Base-by-base conservation (phyloP, 2,888 invertebrate genomes). In the Fragum sueziense region DNA sequence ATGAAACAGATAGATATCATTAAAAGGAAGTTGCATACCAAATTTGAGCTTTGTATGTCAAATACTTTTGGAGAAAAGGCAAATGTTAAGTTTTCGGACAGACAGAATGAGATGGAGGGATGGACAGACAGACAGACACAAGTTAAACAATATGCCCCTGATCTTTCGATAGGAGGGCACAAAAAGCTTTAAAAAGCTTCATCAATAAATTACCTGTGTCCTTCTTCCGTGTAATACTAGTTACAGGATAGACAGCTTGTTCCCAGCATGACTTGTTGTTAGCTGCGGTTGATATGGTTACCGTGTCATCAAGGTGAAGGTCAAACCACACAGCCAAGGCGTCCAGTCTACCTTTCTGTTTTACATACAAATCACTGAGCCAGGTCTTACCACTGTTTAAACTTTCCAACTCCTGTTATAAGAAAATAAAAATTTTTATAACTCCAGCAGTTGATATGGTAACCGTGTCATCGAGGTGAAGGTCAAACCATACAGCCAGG, bases 291-390 rank as follows among this genome's bases (percentile, higher is more conserved):
- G 95, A 95, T 52, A 97, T 93, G 0, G 93, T 93, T 41, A 95
- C 94, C 52, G 94, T 94, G 11, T 95, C 95, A 87, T 95, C 95
- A 67, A 97, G 93, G 90, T 96, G 93, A 76, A 97, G 93, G 89
- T 96, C 95, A 90, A 97, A 97, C 96, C 96, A 97, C 51, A 96
- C 95, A 70, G 95, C 95, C 62, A 96, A 93, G 31, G 95, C 95
- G 93, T 96, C 95, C 20, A 96, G 90, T 68, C 92, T 93, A 1
- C 96, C 96, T 88, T 91, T 57, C n/a, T 80, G 80, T 47, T 76
- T 87, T 6, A 91, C 83, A 17, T 79, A 76, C 27, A 89, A 62
- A 25, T 75, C 61, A 52, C 79, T 61, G 17, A 81, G 27, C 79
- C 85, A 82, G 29, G 79, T 74, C 25, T 80, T 82, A 11, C 88